Conservation (phyloP, 2,888 invertebrate species). For the Drosophila pseudotakahashii region DNA sequence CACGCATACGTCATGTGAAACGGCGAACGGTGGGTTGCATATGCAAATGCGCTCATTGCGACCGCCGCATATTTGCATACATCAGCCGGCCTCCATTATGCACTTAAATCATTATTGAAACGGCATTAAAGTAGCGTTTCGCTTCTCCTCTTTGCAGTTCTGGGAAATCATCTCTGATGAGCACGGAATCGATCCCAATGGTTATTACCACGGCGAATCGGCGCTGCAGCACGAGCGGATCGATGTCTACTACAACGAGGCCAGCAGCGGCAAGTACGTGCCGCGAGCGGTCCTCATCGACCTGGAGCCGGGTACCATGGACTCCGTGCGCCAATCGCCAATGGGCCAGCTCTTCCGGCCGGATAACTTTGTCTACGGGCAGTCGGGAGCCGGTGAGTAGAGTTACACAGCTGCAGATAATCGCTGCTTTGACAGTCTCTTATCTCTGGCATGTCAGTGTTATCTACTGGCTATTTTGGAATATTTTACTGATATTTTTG, state of each 20-base stretch:
- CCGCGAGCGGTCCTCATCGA: conserved; percentile 94
- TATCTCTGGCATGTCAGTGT: not conserved
- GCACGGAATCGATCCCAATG: conserved; percentile 90
- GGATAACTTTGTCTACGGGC: conserved; percentile 93
- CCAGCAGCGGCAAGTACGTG: conserved; percentile 90
- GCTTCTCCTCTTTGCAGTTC: conserved; percentile 85
- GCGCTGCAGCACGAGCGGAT: conserved; percentile 91
- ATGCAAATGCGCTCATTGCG: conserved; percentile 30
- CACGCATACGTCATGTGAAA: conserved; percentile 41
- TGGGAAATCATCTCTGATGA: conserved; percentile 93
- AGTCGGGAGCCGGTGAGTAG: conserved; percentile 89
- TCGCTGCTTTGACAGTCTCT: not conserved
- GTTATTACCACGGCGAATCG: conserved; percentile 90
- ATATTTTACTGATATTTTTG: not conserved
- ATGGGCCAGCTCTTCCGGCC: conserved; percentile 93
- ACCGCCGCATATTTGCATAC: conserved; percentile 37
- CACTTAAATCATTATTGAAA: conserved; percentile 33
- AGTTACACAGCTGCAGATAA: not conserved
- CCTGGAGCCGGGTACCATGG: conserved; percentile 95
- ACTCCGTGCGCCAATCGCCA: conserved; percentile 91
- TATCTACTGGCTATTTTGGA: not conserved
- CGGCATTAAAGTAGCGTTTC: conserved; percentile 11
- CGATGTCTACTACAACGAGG: conserved; percentile 92
- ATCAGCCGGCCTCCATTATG: conserved; percentile 19
- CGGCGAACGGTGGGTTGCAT: conserved; percentile 8